Evolutionary conservation across 2,113 vertebrate species (phyloP).

Genomic region (Entelurus aequoreus): DNA sequence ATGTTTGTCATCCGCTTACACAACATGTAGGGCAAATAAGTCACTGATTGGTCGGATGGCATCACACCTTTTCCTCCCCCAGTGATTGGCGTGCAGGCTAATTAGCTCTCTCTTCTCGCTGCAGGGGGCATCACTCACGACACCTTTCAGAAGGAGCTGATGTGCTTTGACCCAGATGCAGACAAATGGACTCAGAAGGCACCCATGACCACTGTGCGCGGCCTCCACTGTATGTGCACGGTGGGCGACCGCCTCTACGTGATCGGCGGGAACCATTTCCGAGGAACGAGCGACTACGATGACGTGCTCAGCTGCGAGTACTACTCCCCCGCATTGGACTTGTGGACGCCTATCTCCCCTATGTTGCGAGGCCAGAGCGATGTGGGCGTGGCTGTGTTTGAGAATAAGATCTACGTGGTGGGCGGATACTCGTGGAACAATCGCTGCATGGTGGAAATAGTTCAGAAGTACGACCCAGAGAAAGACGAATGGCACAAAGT

Average conservation of each 20-base stretch:
- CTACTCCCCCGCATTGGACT: conserved; percentile 92
- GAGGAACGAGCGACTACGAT: conserved; percentile 97
- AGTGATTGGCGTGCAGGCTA: conserved; percentile 12
- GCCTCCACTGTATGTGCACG: conserved; percentile 98
- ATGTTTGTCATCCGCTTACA: conserved; percentile 6
- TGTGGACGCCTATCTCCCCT: conserved; percentile 96
- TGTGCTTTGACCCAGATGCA: conserved; percentile 97
- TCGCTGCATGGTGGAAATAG: conserved; percentile 99
- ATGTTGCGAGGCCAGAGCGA: conserved; percentile 98
- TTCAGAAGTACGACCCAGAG: conserved; percentile 97
- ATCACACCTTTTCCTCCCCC: conserved; percentile 13
- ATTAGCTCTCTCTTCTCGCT: conserved; percentile 14
- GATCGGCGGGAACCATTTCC: conserved; percentile 97
- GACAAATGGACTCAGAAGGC: conserved; percentile 99
- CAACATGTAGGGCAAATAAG: conserved; percentile 14
- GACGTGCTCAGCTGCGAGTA: conserved; percentile 98
- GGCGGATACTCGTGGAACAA: conserved; percentile 99
- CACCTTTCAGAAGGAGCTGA: conserved; percentile 98
- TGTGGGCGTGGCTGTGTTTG: conserved; percentile 95
- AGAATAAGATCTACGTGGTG: conserved; percentile 98
- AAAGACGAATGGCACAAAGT: conserved; percentile 99
- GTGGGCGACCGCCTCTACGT: conserved; percentile 96
- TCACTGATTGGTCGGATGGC: conserved; percentile 24
- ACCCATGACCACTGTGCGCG: conserved; percentile 95
- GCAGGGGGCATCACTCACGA: conserved; percentile 97